Evolutionary conservation across 2,888 invertebrate genomes (phyloP).

Genomic region (Phortica okadai): DNA sequence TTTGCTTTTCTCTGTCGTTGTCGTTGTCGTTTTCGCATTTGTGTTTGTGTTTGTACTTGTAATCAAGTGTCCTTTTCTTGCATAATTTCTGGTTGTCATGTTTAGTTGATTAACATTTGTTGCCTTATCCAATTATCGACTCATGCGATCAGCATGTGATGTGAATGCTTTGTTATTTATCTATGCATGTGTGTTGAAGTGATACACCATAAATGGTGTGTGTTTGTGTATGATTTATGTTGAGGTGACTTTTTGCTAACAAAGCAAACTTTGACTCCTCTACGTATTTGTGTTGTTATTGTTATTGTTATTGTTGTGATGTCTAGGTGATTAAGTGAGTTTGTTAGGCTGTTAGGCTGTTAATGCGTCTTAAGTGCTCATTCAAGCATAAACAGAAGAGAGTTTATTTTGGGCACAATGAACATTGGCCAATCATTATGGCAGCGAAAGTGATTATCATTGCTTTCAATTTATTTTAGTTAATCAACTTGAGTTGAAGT

Average conservation of each 20-base stretch:
- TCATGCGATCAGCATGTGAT: background rate
- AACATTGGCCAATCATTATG: too few relatives aligned
- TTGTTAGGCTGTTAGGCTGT: too few relatives aligned
- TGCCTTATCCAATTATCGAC: slow-evolving; percentile 42
- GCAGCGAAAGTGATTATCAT: too few relatives aligned
- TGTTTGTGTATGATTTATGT: slow-evolving; percentile 20
- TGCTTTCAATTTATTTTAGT: too few relatives aligned
- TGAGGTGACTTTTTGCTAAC: slow-evolving; percentile 43
- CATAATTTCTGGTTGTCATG: slow-evolving; percentile 65
- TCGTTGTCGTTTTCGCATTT: background rate
- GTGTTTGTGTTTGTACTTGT: background rate
- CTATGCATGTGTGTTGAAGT: slow-evolving; percentile 9
- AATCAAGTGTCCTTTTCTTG: slow-evolving; percentile 38
- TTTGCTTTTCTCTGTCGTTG: background rate
- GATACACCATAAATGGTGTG: background rate
- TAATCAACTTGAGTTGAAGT: too few relatives aligned
- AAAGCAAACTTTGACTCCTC: slow-evolving; percentile 44
- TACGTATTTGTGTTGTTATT: too few relatives aligned
- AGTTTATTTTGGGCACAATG: too few relatives aligned
- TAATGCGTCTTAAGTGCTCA: too few relatives aligned
- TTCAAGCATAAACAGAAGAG: too few relatives aligned
- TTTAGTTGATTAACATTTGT: slow-evolving; percentile 65
- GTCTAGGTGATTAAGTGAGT: too few relatives aligned
- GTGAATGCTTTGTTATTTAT: slow-evolving; percentile 10
- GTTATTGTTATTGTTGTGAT: too few relatives aligned